A percentile compares a stretch with the other conserved stretches of the same genome.
Conservation (phyloP, 1,140 invertebrate species). For the Atta cephalotes region DNA sequence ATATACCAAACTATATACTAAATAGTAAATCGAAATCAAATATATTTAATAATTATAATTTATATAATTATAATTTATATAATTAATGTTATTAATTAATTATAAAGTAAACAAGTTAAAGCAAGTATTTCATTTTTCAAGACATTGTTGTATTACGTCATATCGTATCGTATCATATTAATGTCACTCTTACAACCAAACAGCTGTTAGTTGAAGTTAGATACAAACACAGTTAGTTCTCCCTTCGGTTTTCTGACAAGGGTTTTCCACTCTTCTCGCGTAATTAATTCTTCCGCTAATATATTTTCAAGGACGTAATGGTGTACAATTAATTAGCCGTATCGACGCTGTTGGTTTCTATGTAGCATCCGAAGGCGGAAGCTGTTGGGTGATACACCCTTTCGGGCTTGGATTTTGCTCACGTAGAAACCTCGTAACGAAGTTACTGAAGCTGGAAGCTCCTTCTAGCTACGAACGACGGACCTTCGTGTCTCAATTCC, state of each 20-base stretch:
- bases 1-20: not conserved
- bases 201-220: not conserved
- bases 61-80: not conserved
- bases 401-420: constrained; percentile 80
- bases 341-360: constrained; percentile 27
- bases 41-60: not conserved
- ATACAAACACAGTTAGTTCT: not conserved
- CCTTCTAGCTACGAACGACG: constrained; percentile 68
- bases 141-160: not conserved
- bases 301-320: constrained; percentile 14
- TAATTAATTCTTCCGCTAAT: constrained; percentile 17
- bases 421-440: constrained; percentile 81
- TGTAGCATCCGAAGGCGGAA: constrained; percentile 21
- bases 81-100: constrained; percentile 18
- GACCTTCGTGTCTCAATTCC: constrained; percentile 75
- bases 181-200: not conserved
- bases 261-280: not conserved
- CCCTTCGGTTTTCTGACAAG: not conserved
- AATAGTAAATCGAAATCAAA: not conserved
- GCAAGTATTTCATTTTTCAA: not conserved
- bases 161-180: not conserved
- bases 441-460: constrained; percentile 78
- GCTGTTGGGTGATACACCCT: constrained; percentile 52
- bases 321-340: constrained; percentile 50
- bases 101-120: constrained; percentile 16